Evolutionary conservation across 2,888 invertebrate genomes (phyloP), one percentile per base, ranked within the genome.

Genomic region (Mythimna impura): DNA sequence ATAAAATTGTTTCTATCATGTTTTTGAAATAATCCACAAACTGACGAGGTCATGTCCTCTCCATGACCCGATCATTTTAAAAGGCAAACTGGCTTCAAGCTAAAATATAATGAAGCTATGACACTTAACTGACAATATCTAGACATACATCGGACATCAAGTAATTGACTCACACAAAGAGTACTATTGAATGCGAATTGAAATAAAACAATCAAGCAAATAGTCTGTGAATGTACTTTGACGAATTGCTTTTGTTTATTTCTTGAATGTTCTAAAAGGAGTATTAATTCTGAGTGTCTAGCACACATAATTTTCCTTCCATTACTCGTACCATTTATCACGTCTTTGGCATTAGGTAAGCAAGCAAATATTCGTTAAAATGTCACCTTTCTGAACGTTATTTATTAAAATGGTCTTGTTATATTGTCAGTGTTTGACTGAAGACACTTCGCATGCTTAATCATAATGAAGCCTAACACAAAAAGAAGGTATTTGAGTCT

Each of bases 181-280:
- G 63, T 52, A 75, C 65, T 76, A 84, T 84, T 78, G 80, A 73
- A 80, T 74, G 80, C 55, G 70, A 84, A 85, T 84, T 80, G 84
- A 86, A 76, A 78, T 72, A 76, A 76, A 84, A 84, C 81, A 80
- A 86, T 82, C 76, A 84, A 86, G 70, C 66, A 73, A 86, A 84
- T 86, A 66, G 82, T 76, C 30, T 60, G 50, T 66, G 74, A 76
- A 78, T 66, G 73, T 73, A 64, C 71, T 73, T 67, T 65, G 60
- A 64, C 62, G 69, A 72, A 74, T 66, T 61, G 30, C 25, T 76
- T 70, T 63, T 71, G 71, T 71, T 65, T 60, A 50, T 43, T 79
- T 73, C 66, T 52, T 57, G 76, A 77, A 66, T 77, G 43, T 57
- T 61, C 76, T 62, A 9, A 78, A 63, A 61, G 25, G 30, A 30